Conservation (phyloP, 2,797 vertebrate genomes). For the Xiphophorus birchmanni region DNA sequence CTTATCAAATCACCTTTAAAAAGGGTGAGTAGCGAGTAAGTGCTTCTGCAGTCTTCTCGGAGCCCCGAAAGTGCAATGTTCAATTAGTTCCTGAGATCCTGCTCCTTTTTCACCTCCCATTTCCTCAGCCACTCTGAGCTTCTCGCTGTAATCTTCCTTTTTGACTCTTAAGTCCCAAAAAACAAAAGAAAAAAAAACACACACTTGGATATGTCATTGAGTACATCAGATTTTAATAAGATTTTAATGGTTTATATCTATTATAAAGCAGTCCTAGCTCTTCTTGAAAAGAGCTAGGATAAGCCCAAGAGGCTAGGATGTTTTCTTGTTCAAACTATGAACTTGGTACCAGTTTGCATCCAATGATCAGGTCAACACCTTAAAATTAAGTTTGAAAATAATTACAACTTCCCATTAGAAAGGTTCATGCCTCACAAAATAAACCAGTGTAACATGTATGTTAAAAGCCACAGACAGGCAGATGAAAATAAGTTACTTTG, state of each 20-base stretch:
- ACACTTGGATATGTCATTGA: neutral
- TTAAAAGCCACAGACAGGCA: neutral
- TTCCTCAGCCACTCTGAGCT: constrained; percentile 20
- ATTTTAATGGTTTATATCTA: neutral
- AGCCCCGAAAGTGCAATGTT: constrained; percentile 32
- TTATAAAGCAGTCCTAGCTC: neutral
- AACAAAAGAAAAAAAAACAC: no score
- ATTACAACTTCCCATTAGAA: neutral
- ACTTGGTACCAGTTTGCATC: neutral
- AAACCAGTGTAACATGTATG: neutral
- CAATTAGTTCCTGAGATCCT: constrained; percentile 50
- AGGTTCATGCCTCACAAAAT: neutral
- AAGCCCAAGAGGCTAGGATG: neutral
- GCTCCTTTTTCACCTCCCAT: constrained; percentile 38
- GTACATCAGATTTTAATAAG: neutral
- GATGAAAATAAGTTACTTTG: neutral
- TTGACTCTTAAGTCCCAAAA: constrained; percentile 38
- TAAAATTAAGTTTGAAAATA: neutral
- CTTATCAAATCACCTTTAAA: constrained; percentile 57
- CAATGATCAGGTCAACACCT: neutral
- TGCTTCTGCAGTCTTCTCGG: constrained; percentile 30
- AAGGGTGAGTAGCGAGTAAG: constrained; percentile 56
- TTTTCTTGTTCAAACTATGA: neutral
- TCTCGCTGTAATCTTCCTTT: constrained; percentile 55
- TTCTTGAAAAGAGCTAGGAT: neutral